These are phyloP conservation scores for Schizaphis graminum DNA, from an alignment of 2,888 invertebrate genomes.

Conservation along the genomic window DNA sequence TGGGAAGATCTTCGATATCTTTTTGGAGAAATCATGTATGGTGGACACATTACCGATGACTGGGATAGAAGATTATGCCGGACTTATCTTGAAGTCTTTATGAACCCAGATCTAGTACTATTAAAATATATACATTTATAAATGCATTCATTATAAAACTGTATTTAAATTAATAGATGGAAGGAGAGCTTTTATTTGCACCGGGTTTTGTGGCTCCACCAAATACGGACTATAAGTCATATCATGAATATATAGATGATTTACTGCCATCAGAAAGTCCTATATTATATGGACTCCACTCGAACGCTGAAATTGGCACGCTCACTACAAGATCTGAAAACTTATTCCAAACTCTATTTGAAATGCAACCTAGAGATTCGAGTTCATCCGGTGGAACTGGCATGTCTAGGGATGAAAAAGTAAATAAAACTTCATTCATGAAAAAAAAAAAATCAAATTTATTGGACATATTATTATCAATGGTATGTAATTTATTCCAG, in stretches of 20 bases:
- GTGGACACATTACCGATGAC: constrained; percentile 96
- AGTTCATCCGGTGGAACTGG: constrained; percentile 80
- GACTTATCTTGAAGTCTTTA: constrained; percentile 88
- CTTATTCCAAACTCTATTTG: constrained; percentile 87
- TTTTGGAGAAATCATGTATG: constrained; percentile 98
- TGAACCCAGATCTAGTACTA: constrained; percentile 81
- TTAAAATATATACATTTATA: neutral
- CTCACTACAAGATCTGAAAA: constrained; percentile 88
- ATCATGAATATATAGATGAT: constrained; percentile 90
- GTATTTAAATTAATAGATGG: constrained; percentile 74
- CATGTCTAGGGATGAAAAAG: constrained; percentile 86
- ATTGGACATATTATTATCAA: neutral
- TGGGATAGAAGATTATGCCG: constrained; percentile 92
- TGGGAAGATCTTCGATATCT: constrained; percentile 95
- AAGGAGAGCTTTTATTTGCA: constrained; percentile 86
- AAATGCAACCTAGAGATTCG: constrained; percentile 89
- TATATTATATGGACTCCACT: constrained; percentile 90
- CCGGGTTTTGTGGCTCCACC: constrained; percentile 90
- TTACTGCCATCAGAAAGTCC: constrained; percentile 90
- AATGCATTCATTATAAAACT: neutral
- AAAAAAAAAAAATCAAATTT: neutral
- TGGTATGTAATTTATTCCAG: constrained; percentile 71
- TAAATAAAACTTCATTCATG: constrained; percentile 68
- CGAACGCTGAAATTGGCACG: constrained; percentile 96
- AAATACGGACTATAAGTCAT: constrained; percentile 87